Evolutionary conservation across 1,140 invertebrate species (phyloP).

Genomic region (Drosophila oshimai): DNA sequence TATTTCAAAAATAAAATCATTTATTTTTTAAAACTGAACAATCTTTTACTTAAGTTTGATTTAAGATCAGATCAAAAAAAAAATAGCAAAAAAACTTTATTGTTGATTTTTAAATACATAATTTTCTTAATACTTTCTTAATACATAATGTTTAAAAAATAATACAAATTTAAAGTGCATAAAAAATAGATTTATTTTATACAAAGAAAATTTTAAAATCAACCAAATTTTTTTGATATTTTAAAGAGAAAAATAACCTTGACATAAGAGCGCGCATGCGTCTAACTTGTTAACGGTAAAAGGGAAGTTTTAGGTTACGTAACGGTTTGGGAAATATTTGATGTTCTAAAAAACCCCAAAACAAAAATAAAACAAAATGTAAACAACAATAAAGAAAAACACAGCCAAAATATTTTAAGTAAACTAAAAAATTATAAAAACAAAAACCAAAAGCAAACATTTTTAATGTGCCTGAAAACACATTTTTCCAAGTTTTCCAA

Average conservation of each 20-base stretch:
- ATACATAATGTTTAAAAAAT: neutral
- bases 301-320: neutral
- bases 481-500: neutral
- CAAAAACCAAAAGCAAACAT: too few species aligned
- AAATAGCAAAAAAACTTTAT: neutral
- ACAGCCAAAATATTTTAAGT: too few species aligned
- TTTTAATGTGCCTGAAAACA: too few species aligned
- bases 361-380: slow-evolving; percentile 42
- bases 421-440: neutral
- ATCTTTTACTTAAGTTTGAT: too few species aligned
- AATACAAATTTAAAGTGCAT: neutral
- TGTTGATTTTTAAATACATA: neutral
- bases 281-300: slow-evolving; percentile 30
- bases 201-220: neutral
- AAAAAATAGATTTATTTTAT: neutral
- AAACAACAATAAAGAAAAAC: slow-evolving; percentile 53
- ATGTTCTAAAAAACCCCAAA: slow-evolving; percentile 56
- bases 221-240: neutral
- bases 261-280: slow-evolving; percentile 50
- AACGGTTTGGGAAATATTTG: slow-evolving; percentile 36
- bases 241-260: slow-evolving; percentile 36
- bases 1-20: too few species aligned
- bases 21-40: too few species aligned
- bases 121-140: neutral
- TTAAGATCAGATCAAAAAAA: too few species aligned